Evolutionary conservation across 2,888 invertebrate genomes (phyloP).

Genomic region (Monoplex corrugatus): DNA sequence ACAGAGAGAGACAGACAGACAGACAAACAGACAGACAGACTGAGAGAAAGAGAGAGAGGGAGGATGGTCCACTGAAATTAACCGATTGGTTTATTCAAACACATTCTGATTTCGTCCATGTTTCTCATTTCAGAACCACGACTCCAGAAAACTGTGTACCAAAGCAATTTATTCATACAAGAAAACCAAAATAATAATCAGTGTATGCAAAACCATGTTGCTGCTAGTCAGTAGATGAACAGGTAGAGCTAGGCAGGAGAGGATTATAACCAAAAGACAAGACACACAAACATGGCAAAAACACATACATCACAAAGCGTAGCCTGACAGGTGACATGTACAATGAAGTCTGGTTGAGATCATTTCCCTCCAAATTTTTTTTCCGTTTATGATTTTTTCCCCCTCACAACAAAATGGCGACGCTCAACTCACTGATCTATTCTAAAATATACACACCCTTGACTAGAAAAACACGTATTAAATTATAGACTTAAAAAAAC

Average conservation of each 20-base stretch:
- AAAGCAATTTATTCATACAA: conserved; percentile 57
- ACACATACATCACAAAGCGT: not conserved
- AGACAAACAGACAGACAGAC: not conserved
- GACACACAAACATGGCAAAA: not conserved
- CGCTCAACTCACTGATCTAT: not conserved
- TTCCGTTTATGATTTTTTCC: not conserved
- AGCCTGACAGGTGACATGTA: not conserved
- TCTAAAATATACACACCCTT: not conserved
- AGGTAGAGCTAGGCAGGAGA: not conserved
- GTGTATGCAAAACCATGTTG: conserved; percentile 37
- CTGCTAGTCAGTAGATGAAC: conserved; percentile 29
- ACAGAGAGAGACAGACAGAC: not conserved
- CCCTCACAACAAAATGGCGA: not conserved
- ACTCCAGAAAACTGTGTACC: conserved; percentile 42
- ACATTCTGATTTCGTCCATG: not conserved
- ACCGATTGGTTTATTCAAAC: not conserved
- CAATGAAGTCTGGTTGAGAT: conserved; percentile 13
- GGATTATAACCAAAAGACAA: too few species aligned
- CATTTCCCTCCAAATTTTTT: not conserved
- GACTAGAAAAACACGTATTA: not conserved
- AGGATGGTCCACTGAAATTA: not conserved
- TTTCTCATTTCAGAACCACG: not conserved
- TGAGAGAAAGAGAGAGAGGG: not conserved
- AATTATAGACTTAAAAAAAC: not conserved
- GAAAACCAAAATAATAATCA: conserved; percentile 32